These are phyloP conservation scores for Eupleurogrammus muticus DNA, from an alignment of 2,797 vertebrate genomes.

Conservation along the genomic window DNA sequence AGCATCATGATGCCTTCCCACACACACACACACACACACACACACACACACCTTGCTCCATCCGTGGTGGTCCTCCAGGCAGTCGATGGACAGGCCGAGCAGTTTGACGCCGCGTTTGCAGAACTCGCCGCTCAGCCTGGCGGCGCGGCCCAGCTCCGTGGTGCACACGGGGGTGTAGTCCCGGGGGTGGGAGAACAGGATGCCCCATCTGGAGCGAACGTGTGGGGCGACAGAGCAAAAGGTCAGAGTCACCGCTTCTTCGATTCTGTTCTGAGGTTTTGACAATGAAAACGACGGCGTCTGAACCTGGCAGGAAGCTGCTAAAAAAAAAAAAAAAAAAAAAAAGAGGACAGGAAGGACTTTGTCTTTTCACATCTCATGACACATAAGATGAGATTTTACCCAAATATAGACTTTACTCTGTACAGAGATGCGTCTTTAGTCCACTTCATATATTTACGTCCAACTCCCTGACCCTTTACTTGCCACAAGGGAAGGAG, in stretches of 20 bases:
- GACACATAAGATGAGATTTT: no score
- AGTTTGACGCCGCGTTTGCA: conserved; percentile 88
- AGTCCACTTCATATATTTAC: no score
- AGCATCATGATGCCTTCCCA: no score
- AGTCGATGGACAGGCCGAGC: conserved; percentile 93
- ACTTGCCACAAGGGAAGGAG: no score
- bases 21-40: conserved; percentile 66
- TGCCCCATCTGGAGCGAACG: conserved; percentile 87
- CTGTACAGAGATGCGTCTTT: no score
- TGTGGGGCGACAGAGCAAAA: not conserved
- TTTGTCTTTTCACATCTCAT: not conserved
- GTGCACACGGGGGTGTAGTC: conserved; percentile 97
- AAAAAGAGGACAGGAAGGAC: not conserved
- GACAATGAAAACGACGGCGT: not conserved
- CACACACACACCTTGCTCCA: conserved; percentile 88
- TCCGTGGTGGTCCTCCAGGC: conserved; percentile 87
- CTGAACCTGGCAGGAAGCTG: conserved; percentile 24
- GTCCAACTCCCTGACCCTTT: no score
- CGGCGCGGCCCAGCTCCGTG: conserved; percentile 92
- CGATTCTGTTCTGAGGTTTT: not conserved
- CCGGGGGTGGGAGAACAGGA: conserved; percentile 93
- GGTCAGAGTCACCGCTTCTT: not conserved
- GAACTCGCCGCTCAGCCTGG: conserved; percentile 87
- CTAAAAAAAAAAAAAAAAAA: no score
- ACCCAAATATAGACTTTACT: no score